Percentiles rank a stretch among this genome's conserved stretches.
phyloP scores from a whole-genome alignment of 2,113 vertebrate species.

The Seriola quinqueradiata region DNA sequence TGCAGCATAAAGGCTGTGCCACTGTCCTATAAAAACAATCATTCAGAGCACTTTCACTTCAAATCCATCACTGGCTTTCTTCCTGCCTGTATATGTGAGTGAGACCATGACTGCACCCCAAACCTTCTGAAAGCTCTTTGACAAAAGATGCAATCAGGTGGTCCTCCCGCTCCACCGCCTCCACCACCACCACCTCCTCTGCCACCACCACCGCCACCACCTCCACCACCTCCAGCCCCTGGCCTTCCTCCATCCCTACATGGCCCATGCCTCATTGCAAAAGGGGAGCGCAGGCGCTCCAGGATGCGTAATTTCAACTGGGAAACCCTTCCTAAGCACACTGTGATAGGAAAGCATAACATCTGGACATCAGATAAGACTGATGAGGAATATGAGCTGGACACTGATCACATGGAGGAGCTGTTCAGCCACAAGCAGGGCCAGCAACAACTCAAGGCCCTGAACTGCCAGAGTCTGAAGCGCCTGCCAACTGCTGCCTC shows the following conservation, averaged over 20 bases:
- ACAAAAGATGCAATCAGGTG: slow-evolving; percentile 70
- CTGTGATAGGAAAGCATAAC: slow-evolving; percentile 83
- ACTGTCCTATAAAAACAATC: background rate
- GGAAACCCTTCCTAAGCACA: slow-evolving; percentile 86
- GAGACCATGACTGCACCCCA: slow-evolving; percentile 31
- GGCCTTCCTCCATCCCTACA: slow-evolving; percentile 49
- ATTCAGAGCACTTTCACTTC: background rate
- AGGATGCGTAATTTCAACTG: slow-evolving; percentile 88
- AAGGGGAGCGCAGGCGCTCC: slow-evolving; percentile 58
- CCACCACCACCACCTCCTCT: slow-evolving; percentile 24
- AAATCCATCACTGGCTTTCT: background rate
- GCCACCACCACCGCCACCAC: slow-evolving; percentile 28
- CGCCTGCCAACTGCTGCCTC: slow-evolving; percentile 44
- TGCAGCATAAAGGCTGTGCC: background rate
- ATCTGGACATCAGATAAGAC: slow-evolving; percentile 84
- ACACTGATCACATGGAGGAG: slow-evolving; percentile 86
- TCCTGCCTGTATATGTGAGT: slow-evolving; percentile 1
- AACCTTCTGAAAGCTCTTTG: slow-evolving; percentile 41
- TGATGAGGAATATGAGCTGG: slow-evolving; percentile 79
- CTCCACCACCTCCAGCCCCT: slow-evolving; percentile 60
- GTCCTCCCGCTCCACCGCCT: slow-evolving; percentile 39
- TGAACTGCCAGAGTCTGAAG: slow-evolving; percentile 67
- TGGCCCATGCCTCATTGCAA: slow-evolving; percentile 2
- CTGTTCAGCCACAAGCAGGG: slow-evolving; percentile 84
- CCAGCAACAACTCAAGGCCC: slow-evolving; percentile 53